Base-by-base conservation (phyloP, 2,113 vertebrate species). In the Dicrurus megarhynchus region DNA sequence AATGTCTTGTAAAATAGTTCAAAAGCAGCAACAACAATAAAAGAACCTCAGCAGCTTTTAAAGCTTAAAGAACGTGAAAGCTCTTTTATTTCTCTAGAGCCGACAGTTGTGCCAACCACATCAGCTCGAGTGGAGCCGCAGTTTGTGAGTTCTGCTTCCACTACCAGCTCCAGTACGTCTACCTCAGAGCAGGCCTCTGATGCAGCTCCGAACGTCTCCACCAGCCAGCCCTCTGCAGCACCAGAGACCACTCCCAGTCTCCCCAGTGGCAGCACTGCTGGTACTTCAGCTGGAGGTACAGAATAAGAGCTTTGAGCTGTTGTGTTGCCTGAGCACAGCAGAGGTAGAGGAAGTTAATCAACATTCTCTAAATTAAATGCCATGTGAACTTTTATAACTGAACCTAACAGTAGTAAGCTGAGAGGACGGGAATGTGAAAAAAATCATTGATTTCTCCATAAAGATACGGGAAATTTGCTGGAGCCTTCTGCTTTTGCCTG, bases 81-180 rank as follows among this genome's bases (percentile, higher is more conserved):
- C 13, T 70, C 57, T 79, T 65, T 85, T 80, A 63, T 97, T 73
- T 97, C 6, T 1, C 28, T 97, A 99, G 99, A 99, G 97, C 98
- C 99, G 17, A 98, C 99, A 89, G 98, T 99, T 90, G 98, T 99
- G 98, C 98, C 99, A 98, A 99, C 99, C 93, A 99, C 99, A 16
- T 99, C 99, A 95, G 95, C 98, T 60, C 98, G 98, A 96, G 96
- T 97, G 97, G 98, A 98, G 88, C 96, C 98, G 10, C 99, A 99
- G 94, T 97, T 98, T 17, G 98, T 98, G 95, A 99, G 98, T 95
- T 98, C 99, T 83, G 94, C 97, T 50, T 98, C 99, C 89, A 95
- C 98, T 95, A 98, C 98, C 82, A 96, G 95, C 91, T 95, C 97
- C 81, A 97, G 93, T 97, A 98, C 98, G 41, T 98, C 99, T 99